Base-by-base conservation (phyloP, 2,888 invertebrate species). In the Idaea aversata region DNA sequence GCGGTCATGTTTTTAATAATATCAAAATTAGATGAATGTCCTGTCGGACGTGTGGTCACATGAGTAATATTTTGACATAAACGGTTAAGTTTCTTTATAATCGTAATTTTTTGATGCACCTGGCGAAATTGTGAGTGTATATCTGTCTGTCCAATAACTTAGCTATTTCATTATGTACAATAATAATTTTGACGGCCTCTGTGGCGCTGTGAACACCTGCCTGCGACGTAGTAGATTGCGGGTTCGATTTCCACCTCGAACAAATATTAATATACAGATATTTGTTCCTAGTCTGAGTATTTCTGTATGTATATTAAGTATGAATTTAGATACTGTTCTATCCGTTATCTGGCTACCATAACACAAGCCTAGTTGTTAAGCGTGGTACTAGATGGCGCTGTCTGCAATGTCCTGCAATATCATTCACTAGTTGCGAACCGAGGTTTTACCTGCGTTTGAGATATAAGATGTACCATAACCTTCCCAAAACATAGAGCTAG, bases 1-100 rank as follows among this genome's bases (percentile, higher is more conserved):
- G 82, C 81, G 82, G 74, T 75, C 83, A 83, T 86, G 86, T 88
- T 76, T 73, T 79, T 80, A 25, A 25, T 25, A 25, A 25, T 25
- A 84, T 87, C 87, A 88, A 85, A 87, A 85, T 80, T 86, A 79
- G 82, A 88, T 79, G 85, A 79, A 86, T 83, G 73, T 73, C 72
- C 78, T 71, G 73, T 74, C 81, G 76, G 75, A 77, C 77, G 72
- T 80, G 76, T 78, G 75, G 75, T 73, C 75, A 75, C 65, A 74
- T 80, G 77, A 81, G 74, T 79, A 81, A 81, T 82, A 78, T 78
- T 79, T 76, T 78, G 79, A 80, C 79, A 76, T 72, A 68, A 68
- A 72, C 67, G 69, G 74, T 75, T 76, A 70, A 73, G 4, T 47
- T 47, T 47, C 13, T 47, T 7, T 13, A 47, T 47, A 36, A 36